Percentiles rank a stretch among this genome's conserved stretches.
Conservation (phyloP, 2,797 vertebrate genomes). For the Falco naumanni region DNA sequence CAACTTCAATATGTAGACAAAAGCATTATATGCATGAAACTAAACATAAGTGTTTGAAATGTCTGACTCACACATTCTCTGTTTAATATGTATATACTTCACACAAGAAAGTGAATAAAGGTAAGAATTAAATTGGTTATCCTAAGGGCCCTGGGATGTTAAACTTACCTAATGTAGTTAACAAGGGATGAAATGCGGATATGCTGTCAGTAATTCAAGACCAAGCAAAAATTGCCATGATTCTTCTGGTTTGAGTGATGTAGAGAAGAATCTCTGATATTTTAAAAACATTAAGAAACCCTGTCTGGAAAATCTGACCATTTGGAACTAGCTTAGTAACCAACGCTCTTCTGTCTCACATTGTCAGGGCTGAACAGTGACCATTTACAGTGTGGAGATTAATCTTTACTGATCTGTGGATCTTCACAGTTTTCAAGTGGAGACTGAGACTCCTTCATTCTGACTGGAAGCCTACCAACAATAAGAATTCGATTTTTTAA, state of each 20-base stretch:
- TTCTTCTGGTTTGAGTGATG: background rate
- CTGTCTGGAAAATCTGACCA: background rate
- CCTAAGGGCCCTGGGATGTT: background rate
- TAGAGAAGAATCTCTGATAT: background rate
- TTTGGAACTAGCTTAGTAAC: background rate
- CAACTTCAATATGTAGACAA: background rate
- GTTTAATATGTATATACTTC: background rate
- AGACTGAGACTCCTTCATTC: background rate
- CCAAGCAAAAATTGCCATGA: background rate
- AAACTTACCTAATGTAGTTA: background rate
- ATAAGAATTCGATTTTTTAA: background rate
- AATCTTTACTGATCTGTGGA: background rate
- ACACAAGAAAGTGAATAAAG: background rate
- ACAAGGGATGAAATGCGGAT: background rate
- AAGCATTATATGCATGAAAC: background rate
- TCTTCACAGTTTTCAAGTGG: background rate
- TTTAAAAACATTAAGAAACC: background rate
- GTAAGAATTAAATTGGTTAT: background rate
- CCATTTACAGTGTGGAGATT: rapidly evolving
- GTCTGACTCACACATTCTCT: background rate
- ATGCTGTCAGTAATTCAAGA: background rate
- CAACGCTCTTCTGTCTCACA: background rate
- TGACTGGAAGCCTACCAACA: background rate
- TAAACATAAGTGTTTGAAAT: background rate
- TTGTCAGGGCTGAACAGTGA: background rate